Percentiles rank a stretch among this genome's conserved stretches.
These are phyloP conservation scores for Penaeus japonicus DNA, from an alignment of 1,140 invertebrate species.

Conservation along the genomic window DNA sequence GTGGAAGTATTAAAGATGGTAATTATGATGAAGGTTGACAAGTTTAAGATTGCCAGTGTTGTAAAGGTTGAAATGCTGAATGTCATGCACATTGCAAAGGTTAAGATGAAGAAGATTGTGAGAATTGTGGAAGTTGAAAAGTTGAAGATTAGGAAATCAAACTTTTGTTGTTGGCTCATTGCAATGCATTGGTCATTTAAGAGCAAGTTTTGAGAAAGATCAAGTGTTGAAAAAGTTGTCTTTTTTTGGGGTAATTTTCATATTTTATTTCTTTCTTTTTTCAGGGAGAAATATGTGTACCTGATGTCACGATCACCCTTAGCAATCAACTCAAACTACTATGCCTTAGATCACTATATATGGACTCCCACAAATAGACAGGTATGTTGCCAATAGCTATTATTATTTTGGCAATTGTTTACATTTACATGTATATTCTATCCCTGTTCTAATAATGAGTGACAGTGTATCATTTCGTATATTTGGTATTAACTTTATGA, in stretches of 20 bases:
- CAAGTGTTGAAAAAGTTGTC: too few species aligned
- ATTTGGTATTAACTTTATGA: not conserved
- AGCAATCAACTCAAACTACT: conserved; percentile 65
- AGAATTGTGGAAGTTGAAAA: too few species aligned
- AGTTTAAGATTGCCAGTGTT: too few species aligned
- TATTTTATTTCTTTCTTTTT: conserved; percentile 42
- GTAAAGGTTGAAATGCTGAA: too few species aligned
- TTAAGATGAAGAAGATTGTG: too few species aligned
- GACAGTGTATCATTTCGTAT: not conserved
- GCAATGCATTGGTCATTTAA: too few species aligned
- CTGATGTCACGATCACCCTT: conserved; percentile 62
- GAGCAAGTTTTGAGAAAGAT: too few species aligned
- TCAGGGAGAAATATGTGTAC: conserved; percentile 66
- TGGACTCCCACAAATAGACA: conserved; percentile 64
- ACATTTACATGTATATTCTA: not conserved
- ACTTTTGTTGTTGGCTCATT: too few species aligned
- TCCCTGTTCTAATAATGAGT: not conserved
- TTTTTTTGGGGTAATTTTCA: not conserved
- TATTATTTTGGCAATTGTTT: not conserved
- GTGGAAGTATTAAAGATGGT: too few species aligned
- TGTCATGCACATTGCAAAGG: too few species aligned
- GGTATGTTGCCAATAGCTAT: not conserved
- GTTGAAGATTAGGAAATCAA: too few species aligned
- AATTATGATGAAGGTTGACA: too few species aligned
- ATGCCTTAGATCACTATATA: conserved; percentile 64